Evolutionary conservation across 1,140 invertebrate species (phyloP).

Genomic region (Parasteatoda tepidariorum): DNA sequence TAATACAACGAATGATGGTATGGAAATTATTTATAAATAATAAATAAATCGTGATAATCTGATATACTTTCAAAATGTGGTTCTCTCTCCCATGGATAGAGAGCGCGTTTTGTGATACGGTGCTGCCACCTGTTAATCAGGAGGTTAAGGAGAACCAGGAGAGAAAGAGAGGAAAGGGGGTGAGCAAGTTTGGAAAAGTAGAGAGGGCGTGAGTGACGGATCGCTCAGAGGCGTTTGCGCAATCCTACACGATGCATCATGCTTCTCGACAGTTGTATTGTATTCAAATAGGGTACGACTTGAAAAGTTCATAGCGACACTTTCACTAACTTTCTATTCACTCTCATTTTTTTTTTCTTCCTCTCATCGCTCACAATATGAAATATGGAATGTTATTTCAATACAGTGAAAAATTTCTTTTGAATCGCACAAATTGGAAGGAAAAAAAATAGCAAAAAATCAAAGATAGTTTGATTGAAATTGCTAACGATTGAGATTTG

Average conservation of each 20-base stretch:
- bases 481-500: too few species aligned
- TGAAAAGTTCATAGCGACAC: background rate
- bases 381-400: too few species aligned
- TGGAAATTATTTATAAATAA: too few species aligned
- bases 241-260: constrained; percentile 37
- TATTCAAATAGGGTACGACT: constrained; percentile 26
- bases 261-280: constrained; percentile 37
- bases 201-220: constrained; percentile 23
- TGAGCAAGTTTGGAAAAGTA: background rate
- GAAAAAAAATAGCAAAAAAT: too few species aligned
- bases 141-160: constrained; percentile 33
- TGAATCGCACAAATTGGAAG: too few species aligned
- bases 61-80: background rate
- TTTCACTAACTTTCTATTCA: constrained; percentile 17
- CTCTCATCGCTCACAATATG: too few species aligned
- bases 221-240: background rate
- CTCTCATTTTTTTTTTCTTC: too few species aligned
- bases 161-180: constrained; percentile 1
- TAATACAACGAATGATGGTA: too few species aligned
- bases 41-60: too few species aligned
- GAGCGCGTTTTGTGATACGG: constrained; percentile 3
- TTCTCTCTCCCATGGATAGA: background rate
- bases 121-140: constrained; percentile 58
- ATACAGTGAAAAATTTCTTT: too few species aligned
- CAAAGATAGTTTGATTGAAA: too few species aligned